Evolutionary conservation across 2,113 vertebrate genomes (phyloP).

Genomic region (Coptodon bakossiorum): DNA sequence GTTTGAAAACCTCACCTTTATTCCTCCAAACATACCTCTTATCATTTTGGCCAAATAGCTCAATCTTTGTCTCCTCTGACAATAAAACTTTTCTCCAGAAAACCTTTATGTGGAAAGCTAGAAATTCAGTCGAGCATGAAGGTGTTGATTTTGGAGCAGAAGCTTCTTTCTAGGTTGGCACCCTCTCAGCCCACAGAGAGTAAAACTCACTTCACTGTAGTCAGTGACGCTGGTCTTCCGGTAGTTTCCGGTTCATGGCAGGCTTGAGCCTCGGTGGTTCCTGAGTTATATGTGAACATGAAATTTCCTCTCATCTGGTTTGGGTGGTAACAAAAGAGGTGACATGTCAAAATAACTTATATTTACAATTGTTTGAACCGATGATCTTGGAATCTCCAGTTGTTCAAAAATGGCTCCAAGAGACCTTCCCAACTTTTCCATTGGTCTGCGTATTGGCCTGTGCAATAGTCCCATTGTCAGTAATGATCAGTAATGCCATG

Average conservation of each 20-base stretch:
- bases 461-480: not conserved
- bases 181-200: not conserved
- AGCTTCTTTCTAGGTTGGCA: not conserved
- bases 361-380: not conserved
- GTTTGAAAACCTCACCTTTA: not conserved
- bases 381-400: not conserved
- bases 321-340: not conserved
- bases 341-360: not conserved
- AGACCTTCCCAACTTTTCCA: not conserved
- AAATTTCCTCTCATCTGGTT: not conserved
- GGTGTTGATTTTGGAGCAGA: not conserved
- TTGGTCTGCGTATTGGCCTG: not conserved
- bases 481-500: not conserved
- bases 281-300: not conserved
- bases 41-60: not conserved
- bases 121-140: not conserved
- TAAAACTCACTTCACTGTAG: not conserved
- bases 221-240: not conserved
- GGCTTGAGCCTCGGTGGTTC: not conserved
- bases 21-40: not conserved
- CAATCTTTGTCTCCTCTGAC: not conserved
- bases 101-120: not conserved
- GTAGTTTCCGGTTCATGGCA: not conserved
- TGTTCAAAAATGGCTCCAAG: not conserved
- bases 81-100: not conserved